phyloP scores from a whole-genome alignment of 1,140 invertebrate genomes.

The Conus betulinus region DNA sequence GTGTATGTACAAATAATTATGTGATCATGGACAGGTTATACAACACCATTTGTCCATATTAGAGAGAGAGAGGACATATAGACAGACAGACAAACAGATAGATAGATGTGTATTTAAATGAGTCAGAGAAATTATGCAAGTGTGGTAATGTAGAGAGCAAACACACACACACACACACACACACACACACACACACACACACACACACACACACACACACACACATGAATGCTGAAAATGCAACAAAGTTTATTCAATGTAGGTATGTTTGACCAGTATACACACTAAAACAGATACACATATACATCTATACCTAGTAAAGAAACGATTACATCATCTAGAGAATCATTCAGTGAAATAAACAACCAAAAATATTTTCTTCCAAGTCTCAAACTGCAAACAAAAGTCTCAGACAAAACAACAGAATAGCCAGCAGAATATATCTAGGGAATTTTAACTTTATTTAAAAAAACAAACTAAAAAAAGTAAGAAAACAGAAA shows the following conservation, averaged over 20 bases:
- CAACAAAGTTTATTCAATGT: constrained; percentile 24
- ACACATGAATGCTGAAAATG: not conserved
- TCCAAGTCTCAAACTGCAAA: not conserved
- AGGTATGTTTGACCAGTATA: constrained; percentile 22
- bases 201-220: constrained; percentile 1
- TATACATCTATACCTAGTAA: constrained; percentile 6
- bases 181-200: not conserved
- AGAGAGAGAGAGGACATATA: no score
- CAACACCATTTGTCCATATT: no score
- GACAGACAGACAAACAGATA: no score
- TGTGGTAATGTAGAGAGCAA: not conserved
- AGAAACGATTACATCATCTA: not conserved
- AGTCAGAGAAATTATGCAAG: no score
- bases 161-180: not conserved
- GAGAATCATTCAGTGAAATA: not conserved
- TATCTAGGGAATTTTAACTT: not conserved
- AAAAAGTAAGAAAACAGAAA: no score
- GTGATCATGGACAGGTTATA: no score
- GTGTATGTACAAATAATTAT: no score
- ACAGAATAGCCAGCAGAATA: not conserved
- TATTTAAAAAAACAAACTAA: no score
- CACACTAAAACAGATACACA: constrained; percentile 13
- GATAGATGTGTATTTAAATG: no score
- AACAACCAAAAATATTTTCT: not conserved
- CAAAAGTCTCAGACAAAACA: not conserved